These are phyloP conservation scores for Ctenodactylus gundi DNA, from an alignment of 2,113 vertebrate genomes.

Conservation along the genomic window DNA sequence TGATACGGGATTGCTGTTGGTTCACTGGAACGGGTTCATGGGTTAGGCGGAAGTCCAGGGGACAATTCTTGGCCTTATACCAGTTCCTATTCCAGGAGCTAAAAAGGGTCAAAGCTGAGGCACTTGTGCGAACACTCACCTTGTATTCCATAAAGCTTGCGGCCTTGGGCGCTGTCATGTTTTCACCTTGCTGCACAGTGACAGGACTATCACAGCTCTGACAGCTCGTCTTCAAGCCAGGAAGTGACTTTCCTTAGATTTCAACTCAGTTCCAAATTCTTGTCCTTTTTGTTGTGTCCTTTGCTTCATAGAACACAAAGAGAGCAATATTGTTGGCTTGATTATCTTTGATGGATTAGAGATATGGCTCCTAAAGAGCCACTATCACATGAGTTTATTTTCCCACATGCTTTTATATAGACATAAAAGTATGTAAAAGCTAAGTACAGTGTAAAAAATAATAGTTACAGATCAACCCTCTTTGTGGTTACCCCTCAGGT, in stretches of 20 bases:
- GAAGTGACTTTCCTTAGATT: background rate
- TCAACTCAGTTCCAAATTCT: background rate
- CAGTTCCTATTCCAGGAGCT: background rate
- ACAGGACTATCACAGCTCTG: background rate
- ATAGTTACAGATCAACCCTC: background rate
- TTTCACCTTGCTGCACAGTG: background rate
- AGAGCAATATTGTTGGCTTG: background rate
- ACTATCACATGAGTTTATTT: background rate
- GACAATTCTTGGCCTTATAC: background rate
- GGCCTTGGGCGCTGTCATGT: background rate
- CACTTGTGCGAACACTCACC: background rate
- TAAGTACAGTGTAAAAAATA: background rate
- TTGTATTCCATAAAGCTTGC: background rate
- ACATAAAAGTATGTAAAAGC: background rate
- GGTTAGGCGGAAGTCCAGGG: background rate
- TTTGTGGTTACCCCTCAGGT: background rate
- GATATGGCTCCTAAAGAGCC: background rate
- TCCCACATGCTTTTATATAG: background rate
- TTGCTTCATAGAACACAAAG: conserved; percentile 18
- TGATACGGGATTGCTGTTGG: background rate
- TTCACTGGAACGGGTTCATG: background rate
- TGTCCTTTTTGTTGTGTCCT: background rate
- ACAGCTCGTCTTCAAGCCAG: background rate
- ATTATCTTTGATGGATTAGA: background rate
- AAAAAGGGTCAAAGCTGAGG: background rate